Evolutionary conservation across 2,797 vertebrate species (phyloP).

Genomic region (Tympanoctomys barrerae): DNA sequence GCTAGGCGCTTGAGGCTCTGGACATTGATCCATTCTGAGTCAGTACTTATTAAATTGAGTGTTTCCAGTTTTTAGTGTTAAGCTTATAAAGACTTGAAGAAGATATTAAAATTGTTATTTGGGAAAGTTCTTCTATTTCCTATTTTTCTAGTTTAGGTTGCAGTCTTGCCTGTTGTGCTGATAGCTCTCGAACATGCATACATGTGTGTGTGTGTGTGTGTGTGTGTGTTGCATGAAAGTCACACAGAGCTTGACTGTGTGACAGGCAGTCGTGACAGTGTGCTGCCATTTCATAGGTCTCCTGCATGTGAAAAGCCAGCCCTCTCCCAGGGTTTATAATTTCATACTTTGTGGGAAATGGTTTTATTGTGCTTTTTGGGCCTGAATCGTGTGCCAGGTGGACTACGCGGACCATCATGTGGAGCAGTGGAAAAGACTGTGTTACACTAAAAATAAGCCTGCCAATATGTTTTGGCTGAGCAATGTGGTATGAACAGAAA

Average conservation of each 20-base stretch:
- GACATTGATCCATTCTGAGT: constrained; percentile 14
- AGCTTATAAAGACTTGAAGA: neutral
- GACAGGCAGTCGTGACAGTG: neutral
- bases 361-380: neutral
- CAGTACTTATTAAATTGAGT: neutral
- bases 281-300: neutral
- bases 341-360: neutral
- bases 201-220: neutral
- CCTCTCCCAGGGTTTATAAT: neutral
- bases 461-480: neutral
- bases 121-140: neutral
- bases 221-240: neutral
- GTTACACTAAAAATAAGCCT: constrained; percentile 13
- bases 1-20: neutral
- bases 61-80: neutral
- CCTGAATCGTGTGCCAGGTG: neutral
- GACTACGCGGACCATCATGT: neutral
- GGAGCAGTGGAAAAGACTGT: neutral
- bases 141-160: neutral
- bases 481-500: neutral
- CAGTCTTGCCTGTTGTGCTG: neutral
- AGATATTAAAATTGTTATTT: neutral
- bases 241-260: neutral
- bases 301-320: neutral
- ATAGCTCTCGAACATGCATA: neutral